Evolutionary conservation across 2,797 vertebrate genomes (phyloP), one percentile per base, ranked within the genome.

Genomic region (Momotus momota): DNA sequence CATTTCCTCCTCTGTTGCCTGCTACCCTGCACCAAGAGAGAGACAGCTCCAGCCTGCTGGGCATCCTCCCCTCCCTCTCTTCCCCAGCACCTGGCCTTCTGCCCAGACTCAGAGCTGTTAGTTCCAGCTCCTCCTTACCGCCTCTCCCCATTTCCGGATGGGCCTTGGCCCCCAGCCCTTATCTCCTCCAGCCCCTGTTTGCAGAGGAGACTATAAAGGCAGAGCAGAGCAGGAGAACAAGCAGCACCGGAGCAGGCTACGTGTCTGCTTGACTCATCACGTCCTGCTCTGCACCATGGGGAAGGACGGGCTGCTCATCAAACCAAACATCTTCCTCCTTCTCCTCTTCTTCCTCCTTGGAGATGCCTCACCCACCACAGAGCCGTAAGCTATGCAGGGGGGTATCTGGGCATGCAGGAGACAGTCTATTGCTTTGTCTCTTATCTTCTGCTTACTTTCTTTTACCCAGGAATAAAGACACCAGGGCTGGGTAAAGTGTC

Each of bases 321-420:
- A 46, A 81, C 46, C 75, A 33, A 81, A 11, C 33, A 57, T 93
- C 86, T 80, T 96, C 54, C 26, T 97, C 54, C 54, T 95, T 11
- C 60, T 97, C 48, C 41, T 97, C 78, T 64, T 96, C 94, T 80
- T 96, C 61, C 21, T 89, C 22, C 74, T 23, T 6, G 95, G 86
- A 85, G 45, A 92, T 7, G 40, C 73, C 13, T 95, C 29, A 2
- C 40, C 67, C 10, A 2, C 61, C 64, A 31, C 81, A 77, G 96
- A 97, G 71, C 95, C 94, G 95, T 97, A 97, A 97, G 96, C 71
- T 67, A 64, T 6, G 9, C 48, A 13, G 20, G 77, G 77, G 60
- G 29, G 8, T 62, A 51, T 80, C 46, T 62, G 80, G 58, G 73
- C 57, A 71, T 65, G 38, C 72, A 81, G 57, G 79, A 35, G 35